Conservation (phyloP, 2,797 vertebrate genomes). For the Chelidonichthys spinosus region DNA sequence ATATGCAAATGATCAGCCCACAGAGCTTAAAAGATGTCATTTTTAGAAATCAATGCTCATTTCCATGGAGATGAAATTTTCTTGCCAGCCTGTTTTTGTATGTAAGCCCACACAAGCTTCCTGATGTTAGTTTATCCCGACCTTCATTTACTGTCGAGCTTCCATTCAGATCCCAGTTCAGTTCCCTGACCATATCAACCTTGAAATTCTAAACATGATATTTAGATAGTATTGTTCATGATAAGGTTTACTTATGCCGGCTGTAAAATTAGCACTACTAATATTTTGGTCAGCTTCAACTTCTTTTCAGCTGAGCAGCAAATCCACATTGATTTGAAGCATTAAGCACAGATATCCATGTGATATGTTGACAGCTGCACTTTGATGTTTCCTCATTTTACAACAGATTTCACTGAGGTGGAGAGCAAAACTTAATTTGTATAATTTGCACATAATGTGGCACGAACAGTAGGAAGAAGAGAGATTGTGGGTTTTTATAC, state of each 20-base stretch:
- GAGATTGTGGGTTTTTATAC: not conserved
- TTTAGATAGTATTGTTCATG: not conserved
- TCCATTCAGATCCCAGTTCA: constrained; percentile 5
- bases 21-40: constrained; percentile 28
- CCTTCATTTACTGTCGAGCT: constrained; percentile 9
- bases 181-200: not conserved
- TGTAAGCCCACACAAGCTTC: constrained; percentile 42
- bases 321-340: not conserved
- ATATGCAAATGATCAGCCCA: constrained; percentile 44
- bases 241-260: not conserved
- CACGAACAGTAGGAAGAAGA: not conserved
- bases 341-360: not conserved
- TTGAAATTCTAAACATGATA: not conserved
- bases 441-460: not conserved
- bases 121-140: constrained; percentile 14
- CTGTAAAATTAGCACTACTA: not conserved
- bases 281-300: too few relatives aligned
- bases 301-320: not conserved
- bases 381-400: not conserved
- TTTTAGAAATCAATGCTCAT: constrained; percentile 39
- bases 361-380: not conserved
- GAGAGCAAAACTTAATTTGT: not conserved
- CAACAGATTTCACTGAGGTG: not conserved
- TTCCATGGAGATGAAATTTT: constrained; percentile 51
- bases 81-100: constrained; percentile 26